Conservation (phyloP, 1,140 invertebrate species). For the Tenebrio molitor region DNA sequence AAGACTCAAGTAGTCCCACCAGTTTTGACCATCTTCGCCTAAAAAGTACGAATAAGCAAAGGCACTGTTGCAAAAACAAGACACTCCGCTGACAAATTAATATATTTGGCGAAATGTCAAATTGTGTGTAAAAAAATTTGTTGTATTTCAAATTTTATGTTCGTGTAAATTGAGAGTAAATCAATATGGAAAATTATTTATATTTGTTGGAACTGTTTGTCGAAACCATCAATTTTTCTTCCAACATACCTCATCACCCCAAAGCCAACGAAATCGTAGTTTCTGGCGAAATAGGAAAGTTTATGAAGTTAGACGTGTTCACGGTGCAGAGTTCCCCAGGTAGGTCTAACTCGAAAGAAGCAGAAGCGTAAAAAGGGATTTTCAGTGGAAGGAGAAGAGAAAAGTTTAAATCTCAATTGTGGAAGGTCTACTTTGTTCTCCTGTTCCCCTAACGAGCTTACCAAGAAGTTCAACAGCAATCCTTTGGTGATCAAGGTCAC, state of each 20-base stretch:
- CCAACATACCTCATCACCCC: not conserved
- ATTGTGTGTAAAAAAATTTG: constrained; percentile 29
- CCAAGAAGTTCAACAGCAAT: constrained; percentile 48
- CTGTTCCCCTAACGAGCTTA: constrained; percentile 46
- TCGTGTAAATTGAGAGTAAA: constrained; percentile 32
- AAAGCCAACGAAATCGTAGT: not conserved
- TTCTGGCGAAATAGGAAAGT: not conserved
- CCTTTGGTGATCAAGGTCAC: constrained; percentile 56
- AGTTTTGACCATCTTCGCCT: constrained; percentile 32
- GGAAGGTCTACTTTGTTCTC: constrained; percentile 61
- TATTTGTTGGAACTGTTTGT: constrained; percentile 39
- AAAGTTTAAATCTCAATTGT: constrained; percentile 53
- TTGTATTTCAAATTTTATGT: constrained; percentile 19
- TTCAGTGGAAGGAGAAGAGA: not conserved
- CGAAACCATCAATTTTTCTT: not conserved
- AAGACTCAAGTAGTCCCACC: constrained; percentile 42
- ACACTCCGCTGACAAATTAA: too few relatives aligned
- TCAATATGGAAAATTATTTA: constrained; percentile 34
- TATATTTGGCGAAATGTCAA: constrained; percentile 9
- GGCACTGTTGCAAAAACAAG: too few relatives aligned
- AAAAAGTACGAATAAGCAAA: too few relatives aligned
- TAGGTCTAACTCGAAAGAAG: too few relatives aligned
- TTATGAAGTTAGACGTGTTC: constrained; percentile 4
- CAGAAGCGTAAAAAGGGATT: too few relatives aligned
- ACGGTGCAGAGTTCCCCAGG: not conserved